Evolutionary conservation across 1,140 invertebrate genomes (phyloP).

Genomic region (Himalopsyche phryganea): DNA sequence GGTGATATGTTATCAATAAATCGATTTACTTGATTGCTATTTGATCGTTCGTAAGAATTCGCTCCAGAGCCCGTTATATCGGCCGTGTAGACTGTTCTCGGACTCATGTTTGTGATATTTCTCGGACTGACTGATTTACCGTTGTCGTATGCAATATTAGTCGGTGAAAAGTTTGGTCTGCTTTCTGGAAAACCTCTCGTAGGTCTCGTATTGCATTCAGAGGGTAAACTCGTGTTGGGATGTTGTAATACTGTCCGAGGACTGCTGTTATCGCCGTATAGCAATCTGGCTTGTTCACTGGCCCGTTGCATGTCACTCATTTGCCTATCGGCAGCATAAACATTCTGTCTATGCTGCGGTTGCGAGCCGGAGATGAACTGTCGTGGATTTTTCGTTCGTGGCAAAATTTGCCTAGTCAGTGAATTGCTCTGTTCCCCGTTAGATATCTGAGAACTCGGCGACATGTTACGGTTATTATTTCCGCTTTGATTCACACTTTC

Average conservation of each 20-base stretch:
- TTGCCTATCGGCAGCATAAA: conserved; percentile 19
- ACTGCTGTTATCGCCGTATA: conserved; percentile 29
- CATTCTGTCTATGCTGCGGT: conserved; percentile 24
- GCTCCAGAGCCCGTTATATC: conserved; percentile 35
- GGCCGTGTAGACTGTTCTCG: conserved; percentile 39
- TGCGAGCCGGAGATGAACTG: conserved; percentile 23
- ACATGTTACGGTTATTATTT: conserved; percentile 32
- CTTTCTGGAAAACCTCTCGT: conserved; percentile 12
- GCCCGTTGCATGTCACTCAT: conserved; percentile 29
- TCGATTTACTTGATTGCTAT: conserved; percentile 20
- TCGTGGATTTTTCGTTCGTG: conserved; percentile 27
- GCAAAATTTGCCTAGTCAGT: conserved; percentile 31
- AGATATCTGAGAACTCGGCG: conserved; percentile 32
- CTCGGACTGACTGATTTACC: conserved; percentile 43
- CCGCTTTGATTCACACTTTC: conserved; percentile 22
- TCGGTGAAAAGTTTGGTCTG: conserved; percentile 27
- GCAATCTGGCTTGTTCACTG: conserved; percentile 23
- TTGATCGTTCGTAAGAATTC: conserved; percentile 41
- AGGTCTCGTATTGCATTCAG: conserved; percentile 17
- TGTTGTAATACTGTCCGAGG: conserved; percentile 23
- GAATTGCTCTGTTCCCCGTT: conserved; percentile 35
- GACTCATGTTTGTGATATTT: conserved; percentile 44
- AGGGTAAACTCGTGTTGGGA: conserved; percentile 14
- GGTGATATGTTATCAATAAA: conserved; percentile 23
- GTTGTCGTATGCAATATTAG: conserved; percentile 37